Evolutionary conservation across 2,113 vertebrate species (phyloP).

Genomic region (Oxyura jamaicensis): DNA sequence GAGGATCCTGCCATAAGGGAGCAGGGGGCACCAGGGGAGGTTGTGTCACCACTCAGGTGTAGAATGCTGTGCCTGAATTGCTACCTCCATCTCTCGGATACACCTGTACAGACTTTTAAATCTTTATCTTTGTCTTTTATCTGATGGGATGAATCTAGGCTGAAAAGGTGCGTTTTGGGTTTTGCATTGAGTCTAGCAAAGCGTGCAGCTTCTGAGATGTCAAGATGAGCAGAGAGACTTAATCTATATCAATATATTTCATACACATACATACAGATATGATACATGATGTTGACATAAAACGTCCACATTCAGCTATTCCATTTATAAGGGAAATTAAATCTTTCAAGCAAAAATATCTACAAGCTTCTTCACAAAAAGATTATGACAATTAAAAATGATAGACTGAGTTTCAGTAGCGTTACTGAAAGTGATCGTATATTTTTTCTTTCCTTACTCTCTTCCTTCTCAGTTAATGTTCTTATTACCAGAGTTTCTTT

Average conservation of each 20-base stretch:
- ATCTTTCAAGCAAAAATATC: not conserved
- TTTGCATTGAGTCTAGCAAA: not conserved
- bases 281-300: not conserved
- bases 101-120: not conserved
- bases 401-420: not conserved
- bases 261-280: not conserved
- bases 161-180: not conserved
- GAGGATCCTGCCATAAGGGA: not conserved
- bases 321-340: not conserved
- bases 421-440: not conserved
- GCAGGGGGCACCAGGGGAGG: not conserved
- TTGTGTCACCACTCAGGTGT: not conserved
- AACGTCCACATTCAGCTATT: conserved; percentile 1
- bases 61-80: accelerated
- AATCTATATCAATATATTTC: not conserved
- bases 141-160: not conserved
- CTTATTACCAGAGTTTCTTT: conserved; percentile 3
- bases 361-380: not conserved
- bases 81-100: not conserved
- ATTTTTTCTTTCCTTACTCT: not conserved
- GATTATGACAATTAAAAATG: not conserved
- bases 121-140: not conserved
- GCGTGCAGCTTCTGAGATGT: not conserved
- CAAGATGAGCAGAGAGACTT: not conserved
- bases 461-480: not conserved